Percentiles rank a stretch among this genome's conserved stretches.
phyloP scores from a whole-genome alignment of 1,140 invertebrate species.

The Holotrichia oblita region DNA sequence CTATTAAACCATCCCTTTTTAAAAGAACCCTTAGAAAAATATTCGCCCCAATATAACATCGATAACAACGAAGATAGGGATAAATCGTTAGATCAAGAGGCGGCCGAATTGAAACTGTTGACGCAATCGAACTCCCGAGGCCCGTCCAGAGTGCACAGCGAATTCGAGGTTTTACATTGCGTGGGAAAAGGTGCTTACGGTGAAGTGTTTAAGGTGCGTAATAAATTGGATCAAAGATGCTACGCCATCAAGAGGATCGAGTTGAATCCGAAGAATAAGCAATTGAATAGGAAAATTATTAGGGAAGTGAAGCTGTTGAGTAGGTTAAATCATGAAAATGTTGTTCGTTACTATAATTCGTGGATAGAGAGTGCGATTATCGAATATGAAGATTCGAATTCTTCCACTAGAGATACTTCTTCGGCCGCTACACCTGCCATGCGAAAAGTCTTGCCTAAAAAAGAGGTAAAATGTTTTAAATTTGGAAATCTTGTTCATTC shows the following conservation, averaged over 20 bases:
- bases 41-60: constrained; percentile 54
- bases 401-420: constrained; percentile 25
- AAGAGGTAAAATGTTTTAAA: background rate
- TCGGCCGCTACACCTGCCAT: constrained; percentile 14
- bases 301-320: constrained; percentile 95
- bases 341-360: constrained; percentile 96
- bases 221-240: constrained; percentile 90
- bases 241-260: constrained; percentile 97
- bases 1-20: constrained; percentile 69
- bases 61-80: constrained; percentile 51
- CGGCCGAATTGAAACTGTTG: constrained; percentile 47
- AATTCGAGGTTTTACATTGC: constrained; percentile 88
- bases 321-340: constrained; percentile 96
- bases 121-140: constrained; percentile 57
- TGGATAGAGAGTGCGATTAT: constrained; percentile 88
- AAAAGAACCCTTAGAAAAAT: constrained; percentile 59
- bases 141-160: constrained; percentile 80
- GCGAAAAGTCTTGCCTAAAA: constrained; percentile 4
- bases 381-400: constrained; percentile 58
- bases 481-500: background rate
- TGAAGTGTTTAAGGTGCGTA: constrained; percentile 92
- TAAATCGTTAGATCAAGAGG: constrained; percentile 49
- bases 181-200: constrained; percentile 96
- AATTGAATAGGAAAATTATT: constrained; percentile 91
- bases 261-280: constrained; percentile 87